Evolutionary conservation across 92 coral and sea anemone species (phyloP), one percentile per base, ranked within the genome.

Genomic region (Galaxea fascicularis): DNA sequence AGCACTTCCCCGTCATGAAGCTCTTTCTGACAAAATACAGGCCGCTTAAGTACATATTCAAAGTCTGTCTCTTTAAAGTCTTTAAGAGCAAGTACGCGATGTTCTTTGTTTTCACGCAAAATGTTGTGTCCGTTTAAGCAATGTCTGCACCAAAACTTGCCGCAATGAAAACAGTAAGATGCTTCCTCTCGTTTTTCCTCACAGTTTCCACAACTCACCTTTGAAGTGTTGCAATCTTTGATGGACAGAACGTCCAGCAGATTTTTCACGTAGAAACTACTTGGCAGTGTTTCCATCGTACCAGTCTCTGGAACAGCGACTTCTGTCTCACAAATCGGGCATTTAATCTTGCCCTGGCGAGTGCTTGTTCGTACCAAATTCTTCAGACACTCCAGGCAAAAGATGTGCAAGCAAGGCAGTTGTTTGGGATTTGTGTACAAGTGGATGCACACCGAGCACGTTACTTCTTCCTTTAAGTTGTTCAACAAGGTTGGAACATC

Each of bases 341-440:
- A 86, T 63, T 86, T 82, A 0, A 86, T 56, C 67, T 63, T 56
- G 46, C 79, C 79, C 15, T 11, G 39, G 25, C 16, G 89, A 21
- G 69, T 53, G 74, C 31, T 46, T 65, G 22, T 15, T 44, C 4
- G 46, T 27, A 80, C 80, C 17, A 79, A 12, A 20, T 76, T 46
- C 66, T 86, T 86, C 12, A 86, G 54, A 71, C 90, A 86, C 30
- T 86, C 52, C 45, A 71, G 79, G 31, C 90, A 86, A 71, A 86
- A 86, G 71, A 82, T 51, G 52, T 86, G 90, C 22, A 86, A 86
- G 31, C 90, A 86, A 10, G 90, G 90, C 41, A 86, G 54, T 47
- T 79, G 80, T 4, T 86, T 79, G 8, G 90, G 90, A 4, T 86
- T 63, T 45, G 25, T 58, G 41, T 71, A 79, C 77, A 71, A 65